These are phyloP conservation scores for Apolygus lucorum DNA, from an alignment of 1,140 invertebrate genomes.

Conservation along the genomic window DNA sequence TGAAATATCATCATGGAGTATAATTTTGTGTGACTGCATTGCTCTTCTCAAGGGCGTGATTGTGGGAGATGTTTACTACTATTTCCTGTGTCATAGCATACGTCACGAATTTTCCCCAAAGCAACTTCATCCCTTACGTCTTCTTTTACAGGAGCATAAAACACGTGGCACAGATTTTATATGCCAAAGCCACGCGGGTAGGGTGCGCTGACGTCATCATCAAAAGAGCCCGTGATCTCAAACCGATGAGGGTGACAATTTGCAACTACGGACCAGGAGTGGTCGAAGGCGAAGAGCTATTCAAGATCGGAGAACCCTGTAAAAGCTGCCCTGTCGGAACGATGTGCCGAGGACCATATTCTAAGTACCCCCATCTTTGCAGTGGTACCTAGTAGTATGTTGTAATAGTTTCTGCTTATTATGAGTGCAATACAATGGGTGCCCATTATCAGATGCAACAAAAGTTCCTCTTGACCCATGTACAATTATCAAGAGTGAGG, in stretches of 20 bases:
- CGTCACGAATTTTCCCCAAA: too few relatives aligned
- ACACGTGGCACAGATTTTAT: not conserved
- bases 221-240: not conserved
- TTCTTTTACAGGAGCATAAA: not conserved
- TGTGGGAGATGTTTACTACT: too few relatives aligned
- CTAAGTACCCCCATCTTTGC: not conserved
- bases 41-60: too few relatives aligned
- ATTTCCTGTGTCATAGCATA: too few relatives aligned
- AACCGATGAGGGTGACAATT: not conserved
- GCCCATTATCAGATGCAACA: too few relatives aligned
- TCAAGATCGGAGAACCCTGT: not conserved
- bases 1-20: too few relatives aligned
- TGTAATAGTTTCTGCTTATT: too few relatives aligned
- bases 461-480: too few relatives aligned
- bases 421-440: too few relatives aligned
- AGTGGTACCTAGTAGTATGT: not conserved
- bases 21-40: too few relatives aligned
- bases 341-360: not conserved
- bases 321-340: not conserved
- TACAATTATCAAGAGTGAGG: too few relatives aligned
- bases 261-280: not conserved
- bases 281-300: not conserved
- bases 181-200: not conserved
- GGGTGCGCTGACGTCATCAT: not conserved
- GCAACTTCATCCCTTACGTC: too few relatives aligned